Percentiles rank a stretch among this genome's conserved stretches.
These are phyloP conservation scores for Betta splendens DNA, from an alignment of 2,797 vertebrate genomes.

Conservation along the genomic window DNA sequence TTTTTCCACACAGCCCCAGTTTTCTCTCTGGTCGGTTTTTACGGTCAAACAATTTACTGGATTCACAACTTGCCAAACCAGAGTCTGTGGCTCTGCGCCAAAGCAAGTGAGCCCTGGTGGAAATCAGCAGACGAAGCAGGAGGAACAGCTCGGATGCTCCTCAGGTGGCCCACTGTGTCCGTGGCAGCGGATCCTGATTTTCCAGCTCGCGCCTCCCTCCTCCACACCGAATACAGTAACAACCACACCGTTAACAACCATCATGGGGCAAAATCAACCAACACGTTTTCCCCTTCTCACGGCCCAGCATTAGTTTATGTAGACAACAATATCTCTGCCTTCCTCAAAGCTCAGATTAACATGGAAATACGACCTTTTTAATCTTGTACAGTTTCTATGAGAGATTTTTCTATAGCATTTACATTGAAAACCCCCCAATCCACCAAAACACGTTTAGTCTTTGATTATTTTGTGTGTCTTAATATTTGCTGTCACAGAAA, in stretches of 20 bases:
- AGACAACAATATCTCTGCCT: slow-evolving; percentile 3
- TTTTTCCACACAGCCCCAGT: not conserved
- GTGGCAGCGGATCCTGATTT: slow-evolving; percentile 63
- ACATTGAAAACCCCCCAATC: not conserved
- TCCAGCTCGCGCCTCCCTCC: slow-evolving; percentile 43
- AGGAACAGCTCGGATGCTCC: slow-evolving; percentile 71
- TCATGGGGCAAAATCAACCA: slow-evolving; percentile 57
- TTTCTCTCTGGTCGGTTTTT: slow-evolving; percentile 3
- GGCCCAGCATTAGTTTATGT: slow-evolving; percentile 28
- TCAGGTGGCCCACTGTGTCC: slow-evolving; percentile 74
- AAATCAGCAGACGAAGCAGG: slow-evolving; percentile 53
- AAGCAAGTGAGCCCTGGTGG: slow-evolving; percentile 50
- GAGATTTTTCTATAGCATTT: not conserved
- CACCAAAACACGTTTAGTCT: too few relatives aligned
- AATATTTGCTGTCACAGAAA: not conserved
- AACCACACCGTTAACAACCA: slow-evolving; percentile 32
- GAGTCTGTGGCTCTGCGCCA: slow-evolving; percentile 47
- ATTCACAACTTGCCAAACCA: slow-evolving; percentile 45
- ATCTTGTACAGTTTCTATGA: not conserved
- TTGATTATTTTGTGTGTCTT: not conserved
- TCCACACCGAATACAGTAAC: slow-evolving; percentile 47
- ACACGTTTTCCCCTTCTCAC: slow-evolving; percentile 18
- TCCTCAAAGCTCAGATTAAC: slow-evolving; percentile 22
- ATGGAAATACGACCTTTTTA: slow-evolving; percentile 1
- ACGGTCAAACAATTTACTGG: slow-evolving; percentile 50